A percentile compares a stretch with the other conserved stretches of the same genome.
These are phyloP conservation scores for Onychorhynchus coronatus DNA, from an alignment of 2,113 vertebrate genomes.

Conservation along the genomic window DNA sequence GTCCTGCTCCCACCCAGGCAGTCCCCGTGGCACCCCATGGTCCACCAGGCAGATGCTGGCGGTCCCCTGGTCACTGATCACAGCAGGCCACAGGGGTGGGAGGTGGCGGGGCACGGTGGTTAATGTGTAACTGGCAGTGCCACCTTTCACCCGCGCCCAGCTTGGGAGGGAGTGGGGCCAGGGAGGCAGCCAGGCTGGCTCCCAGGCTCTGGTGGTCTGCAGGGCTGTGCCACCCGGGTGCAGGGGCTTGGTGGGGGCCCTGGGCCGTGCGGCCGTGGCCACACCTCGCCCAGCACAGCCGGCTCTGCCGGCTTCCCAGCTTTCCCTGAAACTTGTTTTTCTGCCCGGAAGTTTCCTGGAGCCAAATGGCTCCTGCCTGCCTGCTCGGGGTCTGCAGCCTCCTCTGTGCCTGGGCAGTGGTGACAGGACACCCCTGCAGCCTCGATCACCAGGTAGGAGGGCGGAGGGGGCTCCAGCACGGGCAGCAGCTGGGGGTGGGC, in stretches of 20 bases:
- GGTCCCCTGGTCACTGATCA: accelerated
- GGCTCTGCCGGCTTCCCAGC: neutral
- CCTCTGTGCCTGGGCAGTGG: neutral
- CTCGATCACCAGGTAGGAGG: constrained; percentile 19
- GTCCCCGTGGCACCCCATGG: accelerated
- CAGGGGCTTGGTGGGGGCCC: neutral
- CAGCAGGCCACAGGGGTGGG: neutral
- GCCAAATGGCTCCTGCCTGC: constrained; percentile 43
- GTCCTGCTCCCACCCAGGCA: neutral
- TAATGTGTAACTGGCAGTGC: constrained; percentile 18
- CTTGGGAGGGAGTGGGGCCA: neutral
- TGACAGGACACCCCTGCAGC: constrained; percentile 29
- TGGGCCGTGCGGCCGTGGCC: neutral
- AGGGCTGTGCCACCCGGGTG: accelerated
- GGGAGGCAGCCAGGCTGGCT: neutral
- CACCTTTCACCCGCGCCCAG: constrained; percentile 4
- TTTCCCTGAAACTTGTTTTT: neutral
- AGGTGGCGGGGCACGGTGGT: neutral
- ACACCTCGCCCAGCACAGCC: neutral
- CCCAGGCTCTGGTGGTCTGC: neutral
- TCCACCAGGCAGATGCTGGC: neutral
- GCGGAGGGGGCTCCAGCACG: accelerated
- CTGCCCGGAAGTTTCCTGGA: constrained; percentile 2
- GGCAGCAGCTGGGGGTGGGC: neutral
- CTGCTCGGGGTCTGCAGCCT: constrained; percentile 17